Base-by-base conservation (phyloP, 1,140 invertebrate species). In the Palaemon carinicauda region DNA sequence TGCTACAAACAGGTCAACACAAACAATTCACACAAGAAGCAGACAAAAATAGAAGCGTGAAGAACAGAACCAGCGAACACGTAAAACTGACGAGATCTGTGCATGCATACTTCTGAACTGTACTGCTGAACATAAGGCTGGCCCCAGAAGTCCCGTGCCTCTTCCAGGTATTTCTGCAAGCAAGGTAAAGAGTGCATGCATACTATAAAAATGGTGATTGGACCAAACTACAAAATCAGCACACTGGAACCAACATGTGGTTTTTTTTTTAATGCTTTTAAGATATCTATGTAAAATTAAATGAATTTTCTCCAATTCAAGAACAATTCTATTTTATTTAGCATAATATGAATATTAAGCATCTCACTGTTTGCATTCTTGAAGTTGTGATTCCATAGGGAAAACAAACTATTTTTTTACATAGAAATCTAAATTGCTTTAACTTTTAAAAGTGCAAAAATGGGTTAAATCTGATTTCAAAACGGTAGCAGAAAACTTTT, bases 131-230 rank as follows among this genome's bases (percentile, higher is more conserved):
- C 71, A 87, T 87, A 87, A 77, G 85, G 85, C 73, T 87, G 85
- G 56, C 85, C 80, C 85, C 85, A 87, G 80, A 81, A 87, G 69
- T 87, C 85, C 50, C 85, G 78, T 53, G 85, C 85, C 80, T 87
- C 85, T 53, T 87, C 85, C 85, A 87, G 79, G 85, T 87, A 87
- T 87, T 82, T 87, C 85, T 87, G 85, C 73, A 87, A 73, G 81
- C 79, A 79, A 80, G 79, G 85, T 87, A 80, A 75, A 80, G 60
- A 84, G 77, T 74, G 77, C 60, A 74, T 73, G 77, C 84, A 80
- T 80, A 78, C 77, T 54, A 69, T 80, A 31, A 87, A 69, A 80
- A 69, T 71, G 50, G 71, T 65, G 56, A 79, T 27, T 80, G 29
- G 69, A 80, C 54, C 75, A 85, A 85, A 69, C 24, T 27, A 31